A percentile compares a stretch with the other conserved stretches of the same genome.
These are phyloP conservation scores for Prochilodus magdalenae DNA, from an alignment of 2,113 vertebrate species.

Conservation along the genomic window DNA sequence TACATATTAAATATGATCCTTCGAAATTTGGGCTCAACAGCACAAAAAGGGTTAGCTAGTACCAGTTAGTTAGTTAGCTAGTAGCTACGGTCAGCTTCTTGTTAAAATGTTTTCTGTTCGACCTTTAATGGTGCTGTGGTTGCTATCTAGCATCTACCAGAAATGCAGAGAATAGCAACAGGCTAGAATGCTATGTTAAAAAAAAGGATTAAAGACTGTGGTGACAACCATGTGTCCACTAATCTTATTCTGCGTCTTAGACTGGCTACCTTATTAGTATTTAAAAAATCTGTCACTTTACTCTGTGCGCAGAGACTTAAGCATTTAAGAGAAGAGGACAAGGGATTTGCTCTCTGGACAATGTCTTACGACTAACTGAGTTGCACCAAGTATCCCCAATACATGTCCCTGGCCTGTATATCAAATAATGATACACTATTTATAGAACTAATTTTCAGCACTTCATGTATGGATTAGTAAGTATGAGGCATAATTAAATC, in stretches of 20 bases:
- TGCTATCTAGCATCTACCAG: too few relatives aligned
- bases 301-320: slow-evolving; percentile 33
- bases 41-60: too few relatives aligned
- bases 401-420: slow-evolving; percentile 36
- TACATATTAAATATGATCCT: too few relatives aligned
- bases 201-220: slow-evolving; percentile 38
- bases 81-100: too few relatives aligned
- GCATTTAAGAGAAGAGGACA: slow-evolving; percentile 49
- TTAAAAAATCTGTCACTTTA: slow-evolving; percentile 48
- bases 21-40: too few relatives aligned
- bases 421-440: slow-evolving; percentile 14
- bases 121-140: too few relatives aligned
- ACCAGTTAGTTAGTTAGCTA: too few relatives aligned
- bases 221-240: slow-evolving; percentile 53
- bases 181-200: too few relatives aligned
- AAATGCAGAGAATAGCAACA: too few relatives aligned
- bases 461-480: not conserved
- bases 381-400: not conserved
- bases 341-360: slow-evolving; percentile 27
- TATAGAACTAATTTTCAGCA: not conserved
- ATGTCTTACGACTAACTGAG: not conserved
- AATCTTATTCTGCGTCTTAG: slow-evolving; percentile 53
- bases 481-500: not conserved
- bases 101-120: too few relatives aligned
- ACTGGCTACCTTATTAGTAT: slow-evolving; percentile 28